Evolutionary conservation across 2,113 vertebrate species (phyloP), one percentile per base, ranked within the genome.

Genomic region (Hipposideros armiger): DNA sequence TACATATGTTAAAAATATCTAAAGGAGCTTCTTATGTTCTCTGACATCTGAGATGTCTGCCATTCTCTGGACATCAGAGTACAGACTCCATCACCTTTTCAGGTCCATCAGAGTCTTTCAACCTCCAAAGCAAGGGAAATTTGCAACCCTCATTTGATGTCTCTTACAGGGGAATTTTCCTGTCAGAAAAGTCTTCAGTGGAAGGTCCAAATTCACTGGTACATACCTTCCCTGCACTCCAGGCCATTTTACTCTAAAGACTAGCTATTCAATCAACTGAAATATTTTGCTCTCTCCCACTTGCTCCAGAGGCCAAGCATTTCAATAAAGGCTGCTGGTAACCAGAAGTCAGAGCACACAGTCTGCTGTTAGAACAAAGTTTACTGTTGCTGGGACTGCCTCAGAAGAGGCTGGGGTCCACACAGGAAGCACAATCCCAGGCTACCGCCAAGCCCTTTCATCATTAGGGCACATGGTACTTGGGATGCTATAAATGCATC

Each of bases 321-420:
- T 97, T 97, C 96, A 52, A 88, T 82, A 62, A 97, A 96, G 96
- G 83, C 78, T 88, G 78, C 92, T 98, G 89, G 95, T 95, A 98
- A 94, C 74, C 91, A 96, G 96, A 66, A 98, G 84, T 87, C 95
- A 97, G 74, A 89, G 60, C 66, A 84, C 73, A 15, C 89, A 83
- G 95, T 98, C 97, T 96, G 66, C 93, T 97, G 96, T 97, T 97
- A 97, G 89, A 95, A 93, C 66, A 87, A 95, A 97, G 96, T 95
- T 98, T 97, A 91, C 95, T 80, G 54, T 82, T 95, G 80, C 95
- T 97, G 72, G 72, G 90, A 95, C 94, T 95, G 94, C 78, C 70
- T 97, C 85, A 56, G 77, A 89, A 0, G 82, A 95, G 90, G 73
- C 82, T 95, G 86, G 56, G 96, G 80, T 96, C 95, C 85, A 87